Percentiles rank a stretch among this genome's conserved stretches.
Conservation (phyloP, 2,888 invertebrate genomes). For the Petrolisthes cinctipes region DNA sequence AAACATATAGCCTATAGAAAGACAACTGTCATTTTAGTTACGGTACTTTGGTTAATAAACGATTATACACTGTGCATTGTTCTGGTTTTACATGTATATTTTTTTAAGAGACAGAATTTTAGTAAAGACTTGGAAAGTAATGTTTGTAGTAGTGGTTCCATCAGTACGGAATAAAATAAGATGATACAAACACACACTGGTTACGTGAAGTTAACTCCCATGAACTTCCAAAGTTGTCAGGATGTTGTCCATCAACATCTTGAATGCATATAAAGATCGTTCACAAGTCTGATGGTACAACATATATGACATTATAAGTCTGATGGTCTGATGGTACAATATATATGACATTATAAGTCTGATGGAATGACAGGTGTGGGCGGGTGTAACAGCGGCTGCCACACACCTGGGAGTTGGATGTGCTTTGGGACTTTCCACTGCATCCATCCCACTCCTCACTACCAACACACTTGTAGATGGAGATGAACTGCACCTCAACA, state of each 20-base stretch:
- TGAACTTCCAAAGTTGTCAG: not conserved
- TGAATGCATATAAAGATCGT: no score
- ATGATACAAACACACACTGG: no score
- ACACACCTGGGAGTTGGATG: conserved; percentile 44
- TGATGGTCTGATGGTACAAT: not conserved
- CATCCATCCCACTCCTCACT: conserved; percentile 44
- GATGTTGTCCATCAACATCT: no score
- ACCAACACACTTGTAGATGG: not conserved
- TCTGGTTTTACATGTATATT: no score
- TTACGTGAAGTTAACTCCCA: not conserved
- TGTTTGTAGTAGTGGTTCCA: no score
- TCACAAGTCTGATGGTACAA: not conserved
- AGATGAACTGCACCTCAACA: not conserved
- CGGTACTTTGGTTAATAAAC: no score
- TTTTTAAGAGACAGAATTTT: no score
- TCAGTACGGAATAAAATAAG: no score
- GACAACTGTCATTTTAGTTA: no score
- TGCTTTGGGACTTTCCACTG: conserved; percentile 37
- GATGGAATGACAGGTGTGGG: conserved; percentile 35
- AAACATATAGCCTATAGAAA: no score
- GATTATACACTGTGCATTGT: no score
- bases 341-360: not conserved
- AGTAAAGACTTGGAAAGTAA: no score
- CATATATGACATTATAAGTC: not conserved
- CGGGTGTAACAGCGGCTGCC: conserved; percentile 38